A percentile compares a stretch with the other conserved stretches of the same genome.
These are phyloP conservation scores for Solen grandis DNA, from an alignment of 1,140 invertebrate genomes.

Conservation along the genomic window DNA sequence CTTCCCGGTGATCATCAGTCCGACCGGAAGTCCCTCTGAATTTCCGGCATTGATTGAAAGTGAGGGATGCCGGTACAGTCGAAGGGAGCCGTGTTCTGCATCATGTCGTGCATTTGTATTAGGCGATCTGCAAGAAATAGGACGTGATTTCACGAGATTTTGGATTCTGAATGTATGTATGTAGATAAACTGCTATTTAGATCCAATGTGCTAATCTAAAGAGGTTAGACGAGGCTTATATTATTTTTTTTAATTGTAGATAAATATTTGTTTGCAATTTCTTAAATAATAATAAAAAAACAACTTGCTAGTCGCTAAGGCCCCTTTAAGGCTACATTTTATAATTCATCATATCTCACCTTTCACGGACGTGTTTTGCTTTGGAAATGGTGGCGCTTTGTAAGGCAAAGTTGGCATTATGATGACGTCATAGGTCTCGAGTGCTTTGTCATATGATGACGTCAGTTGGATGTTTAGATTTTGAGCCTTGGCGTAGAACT, in stretches of 20 bases:
- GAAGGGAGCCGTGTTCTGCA: background rate
- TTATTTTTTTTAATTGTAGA: too few relatives aligned
- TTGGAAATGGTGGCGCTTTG: slow-evolving; percentile 57
- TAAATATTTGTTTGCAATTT: too few relatives aligned
- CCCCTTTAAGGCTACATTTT: too few relatives aligned
- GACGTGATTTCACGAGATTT: too few relatives aligned
- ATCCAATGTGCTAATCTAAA: too few relatives aligned
- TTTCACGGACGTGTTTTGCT: background rate
- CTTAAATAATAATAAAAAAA: too few relatives aligned
- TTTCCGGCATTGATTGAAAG: background rate
- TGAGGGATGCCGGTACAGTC: background rate
- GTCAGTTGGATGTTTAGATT: slow-evolving; percentile 61
- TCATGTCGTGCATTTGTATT: background rate
- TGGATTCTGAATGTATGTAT: too few relatives aligned
- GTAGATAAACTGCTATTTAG: too few relatives aligned
- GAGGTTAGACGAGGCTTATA: too few relatives aligned
- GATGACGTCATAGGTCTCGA: slow-evolving; percentile 67
- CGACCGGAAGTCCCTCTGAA: background rate
- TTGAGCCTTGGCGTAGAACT: slow-evolving; percentile 61
- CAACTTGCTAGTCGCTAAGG: too few relatives aligned
- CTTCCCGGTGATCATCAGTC: background rate
- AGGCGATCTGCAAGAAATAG: slow-evolving; percentile 2
- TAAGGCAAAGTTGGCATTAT: slow-evolving; percentile 71
- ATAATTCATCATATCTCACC: background rate
- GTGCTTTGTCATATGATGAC: slow-evolving; percentile 59